Percentiles rank a stretch among this genome's conserved stretches.
phyloP scores from a whole-genome alignment of 2,113 vertebrate genomes.

The Hydrolagus affinis region DNA sequence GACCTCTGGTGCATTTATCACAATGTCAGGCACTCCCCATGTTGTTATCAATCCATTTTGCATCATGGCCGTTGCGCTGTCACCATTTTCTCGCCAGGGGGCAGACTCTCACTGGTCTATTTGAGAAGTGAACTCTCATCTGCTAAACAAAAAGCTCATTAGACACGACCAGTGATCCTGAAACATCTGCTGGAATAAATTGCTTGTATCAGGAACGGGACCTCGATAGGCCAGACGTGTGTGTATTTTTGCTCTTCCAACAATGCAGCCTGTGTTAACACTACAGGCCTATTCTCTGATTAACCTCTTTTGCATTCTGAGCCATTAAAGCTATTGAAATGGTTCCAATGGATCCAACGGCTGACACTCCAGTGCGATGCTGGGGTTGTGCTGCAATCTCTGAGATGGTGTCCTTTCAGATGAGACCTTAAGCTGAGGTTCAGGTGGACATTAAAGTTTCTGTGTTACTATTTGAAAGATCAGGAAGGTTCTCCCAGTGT shows the following conservation, averaged over 20 bases:
- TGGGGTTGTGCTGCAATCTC: too few relatives aligned
- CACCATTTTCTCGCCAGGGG: neutral
- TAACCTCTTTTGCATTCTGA: neutral
- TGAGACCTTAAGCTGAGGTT: too few relatives aligned
- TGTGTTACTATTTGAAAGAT: too few relatives aligned
- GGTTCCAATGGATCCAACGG: too few relatives aligned
- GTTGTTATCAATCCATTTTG: neutral
- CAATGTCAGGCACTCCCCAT: neutral
- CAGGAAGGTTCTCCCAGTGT: too few relatives aligned
- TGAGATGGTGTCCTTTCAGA: too few relatives aligned
- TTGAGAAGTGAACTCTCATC: neutral
- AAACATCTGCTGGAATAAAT: slow-evolving; percentile 1
- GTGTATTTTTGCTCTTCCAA: neutral
- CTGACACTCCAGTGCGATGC: too few relatives aligned
- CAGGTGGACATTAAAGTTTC: too few relatives aligned
- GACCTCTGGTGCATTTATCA: neutral
- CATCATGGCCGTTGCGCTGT: neutral
- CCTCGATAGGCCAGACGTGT: neutral
- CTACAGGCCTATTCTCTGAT: slow-evolving; percentile 1
- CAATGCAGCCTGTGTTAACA: neutral
- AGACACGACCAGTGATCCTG: neutral
- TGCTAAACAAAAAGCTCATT: neutral
- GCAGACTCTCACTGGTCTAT: neutral
- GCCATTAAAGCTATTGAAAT: neutral
- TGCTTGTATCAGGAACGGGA: neutral